Percentiles rank a stretch among this genome's conserved stretches.
Evolutionary conservation across 2,888 invertebrate species (phyloP).

Genomic region (Strigamia transsilvanica): DNA sequence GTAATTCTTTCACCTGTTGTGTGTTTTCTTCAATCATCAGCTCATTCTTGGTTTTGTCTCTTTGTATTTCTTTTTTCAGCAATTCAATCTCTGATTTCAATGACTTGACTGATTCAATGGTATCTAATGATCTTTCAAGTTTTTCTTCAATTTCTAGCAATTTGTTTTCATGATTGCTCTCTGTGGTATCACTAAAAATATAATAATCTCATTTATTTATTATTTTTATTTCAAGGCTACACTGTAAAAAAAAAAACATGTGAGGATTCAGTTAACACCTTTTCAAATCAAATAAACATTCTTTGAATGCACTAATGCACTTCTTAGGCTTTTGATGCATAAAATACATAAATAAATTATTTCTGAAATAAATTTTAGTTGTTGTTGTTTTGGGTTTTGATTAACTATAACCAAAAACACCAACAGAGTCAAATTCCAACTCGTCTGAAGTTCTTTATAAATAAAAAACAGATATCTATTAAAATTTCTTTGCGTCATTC

Average conservation of each 20-base stretch:
- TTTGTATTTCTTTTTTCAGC: not conserved
- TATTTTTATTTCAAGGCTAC: no score
- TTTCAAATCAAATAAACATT: no score
- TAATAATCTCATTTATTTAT: no score
- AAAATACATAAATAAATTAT: not conserved
- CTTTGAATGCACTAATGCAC: no score
- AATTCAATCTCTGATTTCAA: conserved; percentile 13
- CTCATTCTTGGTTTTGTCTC: not conserved
- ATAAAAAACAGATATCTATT: not conserved
- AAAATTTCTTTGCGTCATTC: not conserved
- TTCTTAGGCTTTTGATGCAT: no score
- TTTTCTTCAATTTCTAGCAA: not conserved
- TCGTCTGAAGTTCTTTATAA: not conserved
- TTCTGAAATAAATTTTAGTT: not conserved
- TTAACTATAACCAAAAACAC: no score
- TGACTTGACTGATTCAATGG: not conserved
- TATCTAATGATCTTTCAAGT: not conserved
- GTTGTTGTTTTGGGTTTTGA: no score
- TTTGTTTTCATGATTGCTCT: not conserved
- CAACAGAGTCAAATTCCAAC: no score
- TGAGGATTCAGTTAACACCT: no score
- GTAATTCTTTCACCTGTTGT: not conserved
- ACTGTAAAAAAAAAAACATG: no score
- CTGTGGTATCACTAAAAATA: not conserved
- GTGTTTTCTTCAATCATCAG: not conserved